Base-by-base conservation (phyloP, 2,113 vertebrate genomes). In the Mustela nigripes region DNA sequence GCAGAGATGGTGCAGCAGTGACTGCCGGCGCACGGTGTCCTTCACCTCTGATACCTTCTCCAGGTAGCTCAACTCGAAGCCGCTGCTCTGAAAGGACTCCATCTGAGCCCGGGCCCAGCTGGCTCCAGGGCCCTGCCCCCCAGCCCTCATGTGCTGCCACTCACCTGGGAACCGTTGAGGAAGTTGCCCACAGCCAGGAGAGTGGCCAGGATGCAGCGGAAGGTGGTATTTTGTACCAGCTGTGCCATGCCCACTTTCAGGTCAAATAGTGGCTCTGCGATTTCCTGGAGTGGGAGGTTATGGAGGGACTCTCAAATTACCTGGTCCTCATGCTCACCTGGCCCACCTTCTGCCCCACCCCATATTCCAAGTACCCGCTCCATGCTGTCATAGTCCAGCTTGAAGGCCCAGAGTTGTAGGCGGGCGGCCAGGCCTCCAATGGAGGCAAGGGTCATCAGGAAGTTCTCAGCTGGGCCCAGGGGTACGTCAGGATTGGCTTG, bases 31-130 rank as follows among this genome's bases (percentile, higher is more conserved):
- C 48, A 99, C 99, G 0, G 99, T 99, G 98, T 99, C 99, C 98
- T 99, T 99, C 98, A 99, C 99, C 99, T 99, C 99, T 0, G 99
- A 99, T 93, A 99, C 99, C 98, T 99, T 99, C 98, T 99, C 99
- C 99, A 99, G 98, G 99, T 99, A 99, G 96, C 98, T 98, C 95
- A 99, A 99, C 94, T 99, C 99, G 97, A 99, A 99, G 95, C 99
- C 99, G 89, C 99, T 99, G 80, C 99, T 99, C 99, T 99, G 98
- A 97, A 98, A 99, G 39, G 83, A 79, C 33, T 24, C 33, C 1
- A 1, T 89, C 79, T 98, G 95, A 98, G 97, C 42, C 79, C 71
- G 85, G 73, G 92, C n/a, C 86, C 69, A 48, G 39, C 14, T 58
- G 22, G 86, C 74, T 86, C 95, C 86, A 91, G 71, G 93, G 86